These are phyloP conservation scores for Phalacrocorax carbo DNA, from an alignment of 2,113 vertebrate species.

Conservation along the genomic window DNA sequence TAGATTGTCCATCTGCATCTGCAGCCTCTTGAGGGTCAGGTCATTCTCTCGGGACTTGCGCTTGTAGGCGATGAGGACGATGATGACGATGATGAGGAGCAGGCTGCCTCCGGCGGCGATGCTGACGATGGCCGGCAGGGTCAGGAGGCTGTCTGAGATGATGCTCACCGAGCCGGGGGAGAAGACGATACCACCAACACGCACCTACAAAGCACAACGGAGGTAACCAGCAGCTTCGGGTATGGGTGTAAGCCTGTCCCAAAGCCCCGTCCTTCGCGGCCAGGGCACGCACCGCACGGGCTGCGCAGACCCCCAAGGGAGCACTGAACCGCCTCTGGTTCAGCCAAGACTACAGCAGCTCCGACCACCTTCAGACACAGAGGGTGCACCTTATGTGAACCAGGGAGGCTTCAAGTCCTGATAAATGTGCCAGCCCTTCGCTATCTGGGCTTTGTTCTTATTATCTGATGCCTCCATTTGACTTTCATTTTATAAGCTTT, in stretches of 20 bases:
- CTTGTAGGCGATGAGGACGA: slow-evolving; percentile 98
- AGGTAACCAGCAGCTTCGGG: neutral
- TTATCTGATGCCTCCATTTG: slow-evolving; percentile 70
- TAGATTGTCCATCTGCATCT: slow-evolving; percentile 99
- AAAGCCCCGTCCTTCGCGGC: rapidly evolving
- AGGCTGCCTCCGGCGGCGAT: slow-evolving; percentile 94
- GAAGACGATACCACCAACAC: slow-evolving; percentile 91
- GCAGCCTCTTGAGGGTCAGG: slow-evolving; percentile 94
- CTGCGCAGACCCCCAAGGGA: neutral
- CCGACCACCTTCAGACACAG: neutral
- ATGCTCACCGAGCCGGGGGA: slow-evolving; percentile 91
- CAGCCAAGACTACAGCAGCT: neutral
- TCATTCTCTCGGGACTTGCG: slow-evolving; percentile 96
- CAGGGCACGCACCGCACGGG: neutral
- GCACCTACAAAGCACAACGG: slow-evolving; percentile 78
- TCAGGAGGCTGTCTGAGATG: slow-evolving; percentile 92
- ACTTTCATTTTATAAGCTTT: slow-evolving; percentile 63
- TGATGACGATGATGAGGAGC: slow-evolving; percentile 96
- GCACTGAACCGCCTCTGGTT: rapidly evolving
- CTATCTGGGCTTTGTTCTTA: slow-evolving; percentile 46
- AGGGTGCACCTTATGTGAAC: neutral
- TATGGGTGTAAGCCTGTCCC: neutral
- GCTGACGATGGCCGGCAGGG: slow-evolving; percentile 93
- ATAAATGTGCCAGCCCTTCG: slow-evolving; percentile 44
- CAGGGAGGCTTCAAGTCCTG: slow-evolving; percentile 28